These are phyloP conservation scores for Malurus splendens DNA, from an alignment of 2,797 vertebrate species.

Conservation along the genomic window DNA sequence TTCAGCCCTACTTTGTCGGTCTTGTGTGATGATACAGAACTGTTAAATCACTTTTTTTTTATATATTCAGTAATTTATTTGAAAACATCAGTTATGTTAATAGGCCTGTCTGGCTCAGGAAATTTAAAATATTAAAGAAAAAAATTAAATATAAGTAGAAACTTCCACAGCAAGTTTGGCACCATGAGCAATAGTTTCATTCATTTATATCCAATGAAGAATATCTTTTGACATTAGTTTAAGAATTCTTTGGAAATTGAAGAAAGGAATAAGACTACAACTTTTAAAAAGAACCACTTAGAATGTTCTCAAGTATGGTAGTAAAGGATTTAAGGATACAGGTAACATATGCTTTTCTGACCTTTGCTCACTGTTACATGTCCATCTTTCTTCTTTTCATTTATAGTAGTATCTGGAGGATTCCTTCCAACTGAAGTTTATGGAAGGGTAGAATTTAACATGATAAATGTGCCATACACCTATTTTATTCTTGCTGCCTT, in stretches of 20 bases:
- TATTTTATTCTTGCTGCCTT: not conserved
- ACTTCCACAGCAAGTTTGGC: not conserved
- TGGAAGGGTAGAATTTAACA: not conserved
- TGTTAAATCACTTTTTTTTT: not conserved
- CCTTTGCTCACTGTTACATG: not conserved
- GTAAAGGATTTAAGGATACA: not conserved
- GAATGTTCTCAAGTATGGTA: not conserved
- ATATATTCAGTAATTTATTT: not conserved
- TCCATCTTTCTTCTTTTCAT: not conserved
- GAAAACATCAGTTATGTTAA: not conserved
- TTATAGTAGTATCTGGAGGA: not conserved
- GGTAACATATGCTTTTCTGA: not conserved
- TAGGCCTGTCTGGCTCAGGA: not conserved
- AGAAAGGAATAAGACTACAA: not conserved
- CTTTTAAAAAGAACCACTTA: not conserved
- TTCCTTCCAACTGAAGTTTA: not conserved
- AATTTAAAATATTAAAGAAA: not conserved
- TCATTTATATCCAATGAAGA: not conserved
- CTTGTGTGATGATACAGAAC: not conserved
- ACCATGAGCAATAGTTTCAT: not conserved
- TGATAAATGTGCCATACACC: not conserved
- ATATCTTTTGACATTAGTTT: not conserved
- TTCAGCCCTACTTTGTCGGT: not conserved
- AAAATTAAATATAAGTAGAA: not conserved
- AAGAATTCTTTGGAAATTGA: not conserved